Evolutionary conservation across 2,888 invertebrate genomes (phyloP).

Genomic region (Morpho helenor): DNA sequence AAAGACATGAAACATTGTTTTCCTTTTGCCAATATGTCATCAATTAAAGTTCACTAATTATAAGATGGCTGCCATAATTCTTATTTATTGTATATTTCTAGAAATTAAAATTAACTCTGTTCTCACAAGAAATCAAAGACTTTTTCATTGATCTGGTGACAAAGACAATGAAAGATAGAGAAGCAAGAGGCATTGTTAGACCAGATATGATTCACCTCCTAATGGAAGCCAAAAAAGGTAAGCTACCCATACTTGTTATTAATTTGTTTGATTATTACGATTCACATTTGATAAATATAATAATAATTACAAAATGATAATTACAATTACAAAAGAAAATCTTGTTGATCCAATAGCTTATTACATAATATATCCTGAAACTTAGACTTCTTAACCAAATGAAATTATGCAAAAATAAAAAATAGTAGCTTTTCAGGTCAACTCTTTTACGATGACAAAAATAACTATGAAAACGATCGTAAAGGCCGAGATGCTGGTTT

Average conservation of each 20-base stretch:
- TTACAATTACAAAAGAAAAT: background rate
- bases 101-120: constrained; percentile 35
- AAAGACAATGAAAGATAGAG: constrained; percentile 53
- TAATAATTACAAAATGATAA: background rate
- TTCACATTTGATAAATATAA: background rate
- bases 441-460: constrained; percentile 10
- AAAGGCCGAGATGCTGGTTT: constrained; percentile 11
- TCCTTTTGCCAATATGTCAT: too few relatives aligned
- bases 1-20: too few relatives aligned
- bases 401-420: too few relatives aligned
- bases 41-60: background rate
- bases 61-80: constrained; percentile 2
- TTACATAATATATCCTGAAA: too few relatives aligned
- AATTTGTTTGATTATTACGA: background rate
- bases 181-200: constrained; percentile 35
- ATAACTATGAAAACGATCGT: background rate
- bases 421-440: background rate
- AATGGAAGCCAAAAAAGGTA: too few relatives aligned
- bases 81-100: constrained; percentile 22
- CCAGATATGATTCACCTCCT: too few relatives aligned
- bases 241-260: constrained; percentile 10
- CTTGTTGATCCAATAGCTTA: too few relatives aligned
- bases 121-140: constrained; percentile 26
- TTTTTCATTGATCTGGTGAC: constrained; percentile 56
- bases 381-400: too few relatives aligned